phyloP scores from a whole-genome alignment of 1,140 invertebrate species.

The Meloidogyne exigua region DNA sequence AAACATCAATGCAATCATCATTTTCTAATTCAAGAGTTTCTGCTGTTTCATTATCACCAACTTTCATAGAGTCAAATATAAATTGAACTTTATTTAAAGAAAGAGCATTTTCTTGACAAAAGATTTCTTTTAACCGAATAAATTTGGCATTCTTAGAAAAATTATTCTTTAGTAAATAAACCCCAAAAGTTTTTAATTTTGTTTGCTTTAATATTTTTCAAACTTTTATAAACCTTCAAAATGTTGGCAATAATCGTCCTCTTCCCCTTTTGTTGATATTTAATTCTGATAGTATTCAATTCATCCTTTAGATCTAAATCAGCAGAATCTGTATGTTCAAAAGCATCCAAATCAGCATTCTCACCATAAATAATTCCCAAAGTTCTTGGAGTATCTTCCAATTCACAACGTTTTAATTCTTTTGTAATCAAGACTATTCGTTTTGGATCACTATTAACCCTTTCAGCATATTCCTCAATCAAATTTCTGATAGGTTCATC shows the following conservation, averaged over 20 bases:
- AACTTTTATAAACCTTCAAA: conserved; percentile 25
- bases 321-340: conserved; percentile 24
- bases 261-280: conserved; percentile 27
- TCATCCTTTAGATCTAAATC: background rate
- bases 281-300: conserved; percentile 16
- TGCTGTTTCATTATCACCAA: conserved; percentile 33
- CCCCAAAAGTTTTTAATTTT: no score
- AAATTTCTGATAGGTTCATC: conserved; percentile 11
- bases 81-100: conserved; percentile 18
- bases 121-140: conserved; percentile 19
- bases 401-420: conserved; percentile 14
- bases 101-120: conserved; percentile 31
- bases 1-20: conserved; percentile 39
- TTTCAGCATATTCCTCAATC: conserved; percentile 21
- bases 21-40: conserved; percentile 24
- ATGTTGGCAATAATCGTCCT: conserved; percentile 23
- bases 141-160: conserved; percentile 20
- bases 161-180: background rate
- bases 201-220: no score
- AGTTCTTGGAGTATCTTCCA: conserved; percentile 16
- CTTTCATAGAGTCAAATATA: conserved; percentile 13
- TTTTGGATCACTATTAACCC: conserved; percentile 19
- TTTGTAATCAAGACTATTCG: conserved; percentile 8
- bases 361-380: conserved; percentile 14
- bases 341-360: conserved; percentile 23